Evolutionary conservation across 2,888 invertebrate genomes (phyloP).

Genomic region (Erebia aethiops): DNA sequence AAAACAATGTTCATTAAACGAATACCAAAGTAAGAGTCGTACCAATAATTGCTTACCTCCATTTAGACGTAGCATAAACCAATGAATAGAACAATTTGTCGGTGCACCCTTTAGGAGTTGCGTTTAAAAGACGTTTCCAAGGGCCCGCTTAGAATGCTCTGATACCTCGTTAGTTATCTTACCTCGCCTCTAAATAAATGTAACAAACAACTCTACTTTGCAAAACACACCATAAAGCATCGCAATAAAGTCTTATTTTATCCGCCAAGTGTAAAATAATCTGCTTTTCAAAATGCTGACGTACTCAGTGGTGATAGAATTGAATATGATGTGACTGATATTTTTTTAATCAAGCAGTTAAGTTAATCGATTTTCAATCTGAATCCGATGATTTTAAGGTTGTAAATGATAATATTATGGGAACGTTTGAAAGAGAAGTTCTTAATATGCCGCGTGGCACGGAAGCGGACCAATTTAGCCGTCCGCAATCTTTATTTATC

Average conservation of each 20-base stretch:
- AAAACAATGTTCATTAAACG: constrained; percentile 81
- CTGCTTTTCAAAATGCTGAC: constrained; percentile 55
- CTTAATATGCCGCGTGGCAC: constrained; percentile 56
- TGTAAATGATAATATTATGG: constrained; percentile 41
- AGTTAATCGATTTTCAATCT: constrained; percentile 44
- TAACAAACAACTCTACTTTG: constrained; percentile 39
- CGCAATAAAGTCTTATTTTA: constrained; percentile 44
- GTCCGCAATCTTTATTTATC: constrained; percentile 65
- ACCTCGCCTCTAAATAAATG: constrained; percentile 72
- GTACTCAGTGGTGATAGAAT: constrained; percentile 58
- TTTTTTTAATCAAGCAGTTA: constrained; percentile 46
- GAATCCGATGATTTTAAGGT: constrained; percentile 44
- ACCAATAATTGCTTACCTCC: constrained; percentile 63
- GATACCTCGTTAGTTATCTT: constrained; percentile 79
- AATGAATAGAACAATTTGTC: constrained; percentile 79
- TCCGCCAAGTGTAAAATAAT: constrained; percentile 21
- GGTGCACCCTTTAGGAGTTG: constrained; percentile 66
- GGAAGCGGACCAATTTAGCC: constrained; percentile 71
- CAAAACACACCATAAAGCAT: constrained; percentile 42
- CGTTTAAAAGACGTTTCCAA: constrained; percentile 66
- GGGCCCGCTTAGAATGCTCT: constrained; percentile 64
- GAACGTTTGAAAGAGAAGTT: constrained; percentile 35
- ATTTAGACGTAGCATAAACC: constrained; percentile 63
- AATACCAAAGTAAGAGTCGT: constrained; percentile 69
- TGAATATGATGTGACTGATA: constrained; percentile 49